Conservation (phyloP, 2,113 vertebrate genomes). For the Eulacestoma nigropectus region DNA sequence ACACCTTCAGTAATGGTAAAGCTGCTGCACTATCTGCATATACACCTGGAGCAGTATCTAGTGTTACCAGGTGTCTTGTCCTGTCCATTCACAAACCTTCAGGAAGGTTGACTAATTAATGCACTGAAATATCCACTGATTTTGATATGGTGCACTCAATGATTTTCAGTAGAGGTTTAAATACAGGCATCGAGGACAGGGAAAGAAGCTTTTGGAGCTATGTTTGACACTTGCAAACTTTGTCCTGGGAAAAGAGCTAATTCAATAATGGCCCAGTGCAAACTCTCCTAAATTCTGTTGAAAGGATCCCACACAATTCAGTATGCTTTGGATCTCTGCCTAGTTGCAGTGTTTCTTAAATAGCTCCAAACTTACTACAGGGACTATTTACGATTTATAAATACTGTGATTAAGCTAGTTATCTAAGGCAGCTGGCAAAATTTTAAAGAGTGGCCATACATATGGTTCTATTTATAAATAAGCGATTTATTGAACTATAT, state of each 20-base stretch:
- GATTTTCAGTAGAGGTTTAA: background rate
- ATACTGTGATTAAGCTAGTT: constrained; percentile 33
- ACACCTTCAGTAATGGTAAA: background rate
- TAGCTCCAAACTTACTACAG: constrained; percentile 12
- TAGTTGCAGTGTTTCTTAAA: constrained; percentile 24
- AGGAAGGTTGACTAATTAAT: background rate
- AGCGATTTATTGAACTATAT: background rate
- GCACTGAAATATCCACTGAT: background rate
- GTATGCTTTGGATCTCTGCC: constrained; percentile 28
- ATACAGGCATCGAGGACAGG: background rate
- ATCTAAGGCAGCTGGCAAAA: constrained; percentile 44
- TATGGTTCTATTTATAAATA: constrained; percentile 42
- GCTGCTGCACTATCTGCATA: background rate
- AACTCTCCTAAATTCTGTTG: background rate
- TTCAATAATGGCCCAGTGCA: background rate
- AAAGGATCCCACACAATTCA: constrained; percentile 8
- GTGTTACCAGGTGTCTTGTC: background rate
- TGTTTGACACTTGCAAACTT: background rate
- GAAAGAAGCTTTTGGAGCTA: constrained; percentile 17
- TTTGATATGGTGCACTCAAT: background rate
- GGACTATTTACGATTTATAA: constrained; percentile 25
- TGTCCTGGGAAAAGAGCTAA: background rate
- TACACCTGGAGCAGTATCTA: background rate
- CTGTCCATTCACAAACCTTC: background rate
- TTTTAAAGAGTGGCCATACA: constrained; percentile 7